These are phyloP conservation scores for Ischnura elegans DNA, from an alignment of 2,888 invertebrate species.

Conservation along the genomic window DNA sequence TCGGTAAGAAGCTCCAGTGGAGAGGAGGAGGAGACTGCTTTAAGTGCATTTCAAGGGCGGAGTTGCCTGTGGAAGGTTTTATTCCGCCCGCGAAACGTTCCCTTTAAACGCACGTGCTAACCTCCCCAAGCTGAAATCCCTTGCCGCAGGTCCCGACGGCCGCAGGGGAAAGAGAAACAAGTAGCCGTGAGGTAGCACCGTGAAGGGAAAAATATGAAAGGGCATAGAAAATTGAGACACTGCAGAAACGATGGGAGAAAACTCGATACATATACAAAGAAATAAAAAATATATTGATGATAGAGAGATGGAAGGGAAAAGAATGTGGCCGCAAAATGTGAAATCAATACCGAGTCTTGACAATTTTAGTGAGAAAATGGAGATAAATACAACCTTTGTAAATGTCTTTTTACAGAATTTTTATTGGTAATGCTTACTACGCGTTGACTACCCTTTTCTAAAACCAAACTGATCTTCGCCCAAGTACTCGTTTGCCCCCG, in stretches of 20 bases:
- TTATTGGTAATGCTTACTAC: no score
- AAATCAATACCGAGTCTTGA: not conserved
- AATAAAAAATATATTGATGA: not conserved
- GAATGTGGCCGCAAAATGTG: not conserved
- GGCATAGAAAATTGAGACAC: not conserved
- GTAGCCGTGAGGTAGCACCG: not conserved
- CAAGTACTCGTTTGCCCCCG: no score
- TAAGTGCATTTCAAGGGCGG: conserved; percentile 38
- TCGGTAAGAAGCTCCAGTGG: not conserved
- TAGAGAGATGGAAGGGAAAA: not conserved
- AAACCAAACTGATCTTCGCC: no score
- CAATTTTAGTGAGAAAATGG: not conserved
- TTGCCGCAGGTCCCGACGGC: not conserved
- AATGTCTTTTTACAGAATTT: no score
- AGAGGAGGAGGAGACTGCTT: not conserved
- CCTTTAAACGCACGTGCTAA: not conserved
- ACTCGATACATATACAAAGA: not conserved
- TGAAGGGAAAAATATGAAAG: not conserved
- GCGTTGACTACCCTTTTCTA: no score
- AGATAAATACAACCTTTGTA: no score
- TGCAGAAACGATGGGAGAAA: not conserved
- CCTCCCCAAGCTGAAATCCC: not conserved
- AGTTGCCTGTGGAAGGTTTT: not conserved
- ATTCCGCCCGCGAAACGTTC: not conserved
- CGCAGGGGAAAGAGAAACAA: not conserved